Evolutionary conservation across 2,888 invertebrate species (phyloP).

Genomic region (Caprella mutica): DNA sequence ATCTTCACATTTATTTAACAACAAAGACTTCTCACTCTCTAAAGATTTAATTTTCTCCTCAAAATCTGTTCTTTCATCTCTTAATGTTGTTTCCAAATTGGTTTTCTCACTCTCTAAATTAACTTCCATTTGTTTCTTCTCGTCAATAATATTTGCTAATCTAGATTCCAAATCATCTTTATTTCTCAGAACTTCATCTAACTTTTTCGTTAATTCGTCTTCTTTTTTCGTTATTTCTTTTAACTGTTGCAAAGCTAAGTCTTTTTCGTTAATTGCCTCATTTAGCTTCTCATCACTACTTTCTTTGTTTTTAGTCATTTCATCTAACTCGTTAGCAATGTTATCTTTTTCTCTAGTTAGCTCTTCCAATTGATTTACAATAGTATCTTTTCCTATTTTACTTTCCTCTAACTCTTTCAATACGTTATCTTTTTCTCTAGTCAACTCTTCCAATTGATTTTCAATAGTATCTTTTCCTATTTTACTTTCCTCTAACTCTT

Average conservation of each 20-base stretch:
- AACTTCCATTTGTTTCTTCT: neutral
- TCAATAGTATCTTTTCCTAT: neutral
- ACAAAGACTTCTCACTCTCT: neutral
- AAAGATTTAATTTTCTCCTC: neutral
- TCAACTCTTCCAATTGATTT: neutral
- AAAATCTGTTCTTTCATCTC: neutral
- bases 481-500: slow-evolving; percentile 2
- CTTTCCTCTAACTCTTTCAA: slow-evolving; percentile 1
- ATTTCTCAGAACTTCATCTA: neutral
- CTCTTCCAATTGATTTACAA: neutral
- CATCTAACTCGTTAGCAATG: neutral
- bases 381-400: neutral
- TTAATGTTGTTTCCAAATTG: neutral
- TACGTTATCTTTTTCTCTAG: neutral
- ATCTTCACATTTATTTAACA: neutral
- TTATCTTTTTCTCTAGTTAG: neutral
- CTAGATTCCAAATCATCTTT: neutral
- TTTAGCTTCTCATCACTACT: neutral
- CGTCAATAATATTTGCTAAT: neutral
- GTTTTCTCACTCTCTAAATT: neutral
- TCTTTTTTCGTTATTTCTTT: neutral
- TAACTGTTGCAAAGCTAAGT: neutral
- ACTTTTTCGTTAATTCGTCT: neutral
- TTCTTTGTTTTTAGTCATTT: neutral
- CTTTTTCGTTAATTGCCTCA: neutral